These are phyloP conservation scores for Nothobranchius furzeri DNA, from an alignment of 2,113 vertebrate genomes.

Conservation along the genomic window DNA sequence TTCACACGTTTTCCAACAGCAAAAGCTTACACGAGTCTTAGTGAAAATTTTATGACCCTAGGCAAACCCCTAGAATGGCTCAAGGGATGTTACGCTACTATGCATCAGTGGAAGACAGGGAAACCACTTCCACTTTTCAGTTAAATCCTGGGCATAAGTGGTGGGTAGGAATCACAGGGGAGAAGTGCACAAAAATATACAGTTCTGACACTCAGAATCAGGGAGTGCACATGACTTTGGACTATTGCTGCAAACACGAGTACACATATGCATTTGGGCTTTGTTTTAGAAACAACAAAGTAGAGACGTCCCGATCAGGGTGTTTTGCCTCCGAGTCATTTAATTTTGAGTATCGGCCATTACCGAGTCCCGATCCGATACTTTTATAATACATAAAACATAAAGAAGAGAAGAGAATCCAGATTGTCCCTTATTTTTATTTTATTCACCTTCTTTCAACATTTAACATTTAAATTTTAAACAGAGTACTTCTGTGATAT, in stretches of 20 bases:
- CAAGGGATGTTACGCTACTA: constrained; percentile 36
- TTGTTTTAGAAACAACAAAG: constrained; percentile 73
- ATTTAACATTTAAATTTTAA: too few species aligned
- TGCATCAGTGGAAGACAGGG: constrained; percentile 29
- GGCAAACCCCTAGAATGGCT: constrained; percentile 41
- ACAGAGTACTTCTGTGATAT: too few species aligned
- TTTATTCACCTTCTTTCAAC: too few species aligned
- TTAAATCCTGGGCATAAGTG: constrained; percentile 65
- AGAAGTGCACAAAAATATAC: constrained; percentile 32
- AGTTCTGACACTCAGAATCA: constrained; percentile 4
- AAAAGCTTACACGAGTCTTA: constrained; percentile 26
- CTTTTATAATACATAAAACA: too few species aligned
- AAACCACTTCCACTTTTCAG: constrained; percentile 60
- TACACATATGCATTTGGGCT: constrained; percentile 26
- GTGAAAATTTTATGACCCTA: constrained; percentile 60
- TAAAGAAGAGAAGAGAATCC: too few species aligned
- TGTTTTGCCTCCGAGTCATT: too few species aligned
- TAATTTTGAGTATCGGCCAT: too few species aligned
- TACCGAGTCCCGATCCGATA: too few species aligned
- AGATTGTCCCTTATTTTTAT: too few species aligned
- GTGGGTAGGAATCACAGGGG: constrained; percentile 51
- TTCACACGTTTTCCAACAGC: constrained; percentile 18
- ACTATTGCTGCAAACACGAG: constrained; percentile 26
- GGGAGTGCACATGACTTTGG: constrained; percentile 6
- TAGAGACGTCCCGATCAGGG: too few species aligned